Percentiles rank a stretch among this genome's conserved stretches.
Evolutionary conservation across 1,140 invertebrate genomes (phyloP).

Genomic region (Heliconius hermathena): DNA sequence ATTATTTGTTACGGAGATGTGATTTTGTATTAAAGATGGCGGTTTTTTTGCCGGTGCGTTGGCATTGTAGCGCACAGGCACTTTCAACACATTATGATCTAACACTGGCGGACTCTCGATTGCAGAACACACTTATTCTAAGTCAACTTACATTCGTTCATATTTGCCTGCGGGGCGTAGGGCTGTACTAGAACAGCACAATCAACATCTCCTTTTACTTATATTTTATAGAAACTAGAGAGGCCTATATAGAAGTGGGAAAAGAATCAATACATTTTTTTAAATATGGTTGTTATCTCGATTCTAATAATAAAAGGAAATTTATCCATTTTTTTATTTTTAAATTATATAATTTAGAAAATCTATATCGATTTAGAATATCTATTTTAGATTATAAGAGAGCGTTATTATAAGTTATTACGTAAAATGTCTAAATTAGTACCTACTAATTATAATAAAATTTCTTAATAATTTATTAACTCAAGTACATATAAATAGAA

Average conservation of each 20-base stretch:
- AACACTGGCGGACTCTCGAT: conserved; percentile 80
- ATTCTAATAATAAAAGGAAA: too few species aligned
- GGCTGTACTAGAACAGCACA: conserved; percentile 64
- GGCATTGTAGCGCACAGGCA: conserved; percentile 78
- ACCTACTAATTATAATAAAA: too few species aligned
- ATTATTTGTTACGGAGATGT: background rate
- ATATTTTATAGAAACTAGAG: background rate
- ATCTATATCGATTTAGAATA: too few species aligned
- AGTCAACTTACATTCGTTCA: conserved; percentile 82
- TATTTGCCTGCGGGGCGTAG: conserved; percentile 80
- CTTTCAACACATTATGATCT: conserved; percentile 81
- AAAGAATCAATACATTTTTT: too few species aligned
- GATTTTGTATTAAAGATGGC: background rate
- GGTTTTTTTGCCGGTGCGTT: conserved; percentile 51
- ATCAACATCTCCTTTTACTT: conserved; percentile 34
- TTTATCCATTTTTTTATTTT: too few species aligned
- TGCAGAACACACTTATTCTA: conserved; percentile 82
- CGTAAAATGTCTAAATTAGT: too few species aligned
- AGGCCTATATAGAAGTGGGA: background rate
- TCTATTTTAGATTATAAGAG: too few species aligned
- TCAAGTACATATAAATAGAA: too few species aligned
- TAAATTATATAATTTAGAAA: too few species aligned
- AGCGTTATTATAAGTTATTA: too few species aligned
- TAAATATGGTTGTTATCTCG: too few species aligned
- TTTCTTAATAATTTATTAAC: too few species aligned